Conservation (phyloP, 2,888 invertebrate species). For the Drosophila picticornis region DNA sequence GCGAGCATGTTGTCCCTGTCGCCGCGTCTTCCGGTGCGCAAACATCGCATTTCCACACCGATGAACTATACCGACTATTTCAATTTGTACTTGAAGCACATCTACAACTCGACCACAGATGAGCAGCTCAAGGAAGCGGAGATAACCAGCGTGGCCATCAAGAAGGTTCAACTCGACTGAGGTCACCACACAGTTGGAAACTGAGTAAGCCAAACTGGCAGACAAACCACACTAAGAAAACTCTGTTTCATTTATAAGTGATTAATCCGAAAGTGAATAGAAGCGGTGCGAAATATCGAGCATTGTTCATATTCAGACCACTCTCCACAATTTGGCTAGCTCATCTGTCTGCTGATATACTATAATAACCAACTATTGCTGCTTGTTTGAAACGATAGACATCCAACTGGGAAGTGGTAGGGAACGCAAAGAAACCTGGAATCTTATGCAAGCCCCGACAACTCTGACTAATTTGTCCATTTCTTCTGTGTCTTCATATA, state of each 20-base stretch:
- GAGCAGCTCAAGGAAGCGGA: slow-evolving; percentile 73
- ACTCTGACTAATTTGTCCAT: no score
- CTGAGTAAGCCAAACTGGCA: background rate
- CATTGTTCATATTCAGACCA: no score
- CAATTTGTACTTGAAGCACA: slow-evolving; percentile 84
- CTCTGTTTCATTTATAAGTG: background rate
- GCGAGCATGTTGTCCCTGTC: slow-evolving; percentile 88
- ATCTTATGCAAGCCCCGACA: no score
- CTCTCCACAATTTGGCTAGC: no score
- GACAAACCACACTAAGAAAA: background rate
- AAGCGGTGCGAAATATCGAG: no score
- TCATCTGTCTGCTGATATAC: no score
- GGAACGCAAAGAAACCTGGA: no score
- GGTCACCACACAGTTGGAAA: background rate
- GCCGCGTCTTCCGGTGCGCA: slow-evolving; percentile 84
- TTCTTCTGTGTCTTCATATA: no score
- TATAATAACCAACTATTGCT: no score
- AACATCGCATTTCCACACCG: slow-evolving; percentile 83
- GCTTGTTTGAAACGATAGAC: background rate
- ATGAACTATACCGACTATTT: slow-evolving; percentile 85
- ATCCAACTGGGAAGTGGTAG: no score
- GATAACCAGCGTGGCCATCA: slow-evolving; percentile 73
- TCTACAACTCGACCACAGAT: slow-evolving; percentile 80
- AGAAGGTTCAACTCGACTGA: slow-evolving; percentile 67
- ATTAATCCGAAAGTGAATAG: background rate